Evolutionary conservation across 2,113 vertebrate genomes (phyloP).

Genomic region (Mastomys coucha): DNA sequence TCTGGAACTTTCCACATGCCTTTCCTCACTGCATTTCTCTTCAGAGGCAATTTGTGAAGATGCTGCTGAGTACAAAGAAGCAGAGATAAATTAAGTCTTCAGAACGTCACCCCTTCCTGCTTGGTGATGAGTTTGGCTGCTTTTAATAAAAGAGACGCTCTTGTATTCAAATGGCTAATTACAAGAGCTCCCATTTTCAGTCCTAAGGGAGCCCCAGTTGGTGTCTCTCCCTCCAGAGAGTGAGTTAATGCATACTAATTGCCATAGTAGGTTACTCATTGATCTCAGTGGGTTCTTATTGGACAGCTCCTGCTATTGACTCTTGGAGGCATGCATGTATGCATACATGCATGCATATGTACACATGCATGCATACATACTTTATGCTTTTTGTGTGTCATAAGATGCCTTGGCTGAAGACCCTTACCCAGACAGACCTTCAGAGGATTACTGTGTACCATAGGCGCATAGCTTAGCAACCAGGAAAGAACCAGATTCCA

Average conservation of each 20-base stretch:
- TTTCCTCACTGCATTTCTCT: constrained; percentile 33
- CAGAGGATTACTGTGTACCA: background rate
- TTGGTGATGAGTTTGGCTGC: constrained; percentile 44
- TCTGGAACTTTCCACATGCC: constrained; percentile 44
- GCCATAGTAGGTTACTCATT: background rate
- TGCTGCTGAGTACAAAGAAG: constrained; percentile 72
- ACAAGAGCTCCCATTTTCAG: constrained; percentile 60
- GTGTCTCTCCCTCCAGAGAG: constrained; percentile 2
- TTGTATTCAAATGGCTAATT: constrained; percentile 74
- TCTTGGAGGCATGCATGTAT: background rate
- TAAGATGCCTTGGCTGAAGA: background rate
- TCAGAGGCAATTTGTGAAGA: constrained; percentile 46
- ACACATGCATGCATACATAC: no score
- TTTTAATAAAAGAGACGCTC: constrained; percentile 65
- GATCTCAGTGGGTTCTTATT: background rate
- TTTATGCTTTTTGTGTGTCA: background rate
- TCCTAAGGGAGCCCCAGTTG: constrained; percentile 26
- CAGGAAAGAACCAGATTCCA: background rate
- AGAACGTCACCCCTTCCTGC: constrained; percentile 64
- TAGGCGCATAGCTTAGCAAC: background rate
- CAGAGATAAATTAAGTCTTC: constrained; percentile 71
- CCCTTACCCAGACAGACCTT: background rate
- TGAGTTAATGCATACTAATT: background rate
- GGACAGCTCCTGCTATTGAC: background rate
- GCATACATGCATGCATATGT: background rate